Conservation (phyloP, 1,140 invertebrate genomes). For the Leptopilina clavipes region DNA sequence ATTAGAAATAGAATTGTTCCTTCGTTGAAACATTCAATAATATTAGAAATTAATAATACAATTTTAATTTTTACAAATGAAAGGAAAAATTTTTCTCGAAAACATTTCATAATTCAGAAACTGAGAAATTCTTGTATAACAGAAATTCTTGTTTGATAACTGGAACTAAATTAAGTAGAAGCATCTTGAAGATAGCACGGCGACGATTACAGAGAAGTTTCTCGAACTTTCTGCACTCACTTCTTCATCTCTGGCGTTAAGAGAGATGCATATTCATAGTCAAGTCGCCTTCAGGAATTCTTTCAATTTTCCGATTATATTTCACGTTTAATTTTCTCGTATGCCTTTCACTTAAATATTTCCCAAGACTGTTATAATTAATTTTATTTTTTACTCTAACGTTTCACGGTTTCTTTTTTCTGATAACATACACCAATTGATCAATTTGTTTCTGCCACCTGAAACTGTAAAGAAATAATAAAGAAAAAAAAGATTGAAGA, state of each 20-base stretch:
- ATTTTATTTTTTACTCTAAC: too few species aligned
- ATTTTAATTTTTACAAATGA: background rate
- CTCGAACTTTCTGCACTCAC: slow-evolving; percentile 2
- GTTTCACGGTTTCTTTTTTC: too few species aligned
- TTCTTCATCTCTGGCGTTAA: slow-evolving; percentile 36
- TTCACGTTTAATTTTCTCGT: background rate
- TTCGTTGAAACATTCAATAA: too few species aligned
- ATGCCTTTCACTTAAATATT: background rate
- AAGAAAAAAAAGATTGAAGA: too few species aligned
- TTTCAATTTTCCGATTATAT: slow-evolving; percentile 23
- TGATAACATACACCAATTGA: too few species aligned
- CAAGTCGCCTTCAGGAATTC: slow-evolving; percentile 14
- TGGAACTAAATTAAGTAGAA: slow-evolving; percentile 23
- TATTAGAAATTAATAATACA: too few species aligned
- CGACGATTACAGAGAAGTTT: slow-evolving; percentile 27
- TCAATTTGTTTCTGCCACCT: too few species aligned
- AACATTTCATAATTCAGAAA: slow-evolving; percentile 11
- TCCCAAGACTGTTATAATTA: background rate
- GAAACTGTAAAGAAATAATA: too few species aligned
- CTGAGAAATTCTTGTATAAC: background rate
- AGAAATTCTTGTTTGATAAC: slow-evolving; percentile 5
- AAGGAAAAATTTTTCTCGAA: background rate
- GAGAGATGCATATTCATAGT: slow-evolving; percentile 49
- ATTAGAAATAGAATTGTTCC: too few species aligned
- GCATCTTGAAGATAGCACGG: slow-evolving; percentile 26